These are phyloP conservation scores for Globodera rostochiensis DNA, from an alignment of 1,140 invertebrate species.

Conservation along the genomic window DNA sequence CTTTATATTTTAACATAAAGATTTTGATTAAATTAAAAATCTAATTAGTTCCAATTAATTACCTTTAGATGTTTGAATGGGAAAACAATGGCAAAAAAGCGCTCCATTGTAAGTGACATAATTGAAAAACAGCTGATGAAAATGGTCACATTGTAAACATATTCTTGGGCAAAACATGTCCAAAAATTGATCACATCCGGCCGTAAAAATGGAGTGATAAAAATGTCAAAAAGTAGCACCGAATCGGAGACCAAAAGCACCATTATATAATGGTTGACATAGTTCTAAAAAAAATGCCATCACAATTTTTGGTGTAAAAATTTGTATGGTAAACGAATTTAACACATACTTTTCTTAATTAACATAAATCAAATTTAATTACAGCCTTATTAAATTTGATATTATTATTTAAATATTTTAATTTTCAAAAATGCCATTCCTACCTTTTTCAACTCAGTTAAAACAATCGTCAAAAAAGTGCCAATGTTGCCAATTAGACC, in stretches of 20 bases:
- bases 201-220: neutral
- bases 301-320: too few species aligned
- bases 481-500: neutral
- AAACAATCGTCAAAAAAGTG: constrained; percentile 4
- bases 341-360: too few species aligned
- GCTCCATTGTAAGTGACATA: neutral
- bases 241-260: neutral
- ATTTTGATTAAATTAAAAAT: neutral
- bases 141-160: neutral
- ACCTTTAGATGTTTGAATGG: neutral
- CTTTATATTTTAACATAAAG: too few species aligned
- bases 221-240: neutral
- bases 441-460: neutral
- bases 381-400: too few species aligned
- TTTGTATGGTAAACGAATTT: too few species aligned
- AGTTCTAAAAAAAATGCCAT: neutral
- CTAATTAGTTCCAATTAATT: neutral
- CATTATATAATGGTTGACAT: neutral
- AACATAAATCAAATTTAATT: too few species aligned
- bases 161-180: neutral
- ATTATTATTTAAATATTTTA: too few species aligned
- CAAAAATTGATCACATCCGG: constrained; percentile 1
- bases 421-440: too few species aligned
- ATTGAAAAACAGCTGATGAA: constrained; percentile 1
- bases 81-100: neutral